These are phyloP conservation scores for Resseliella maxima DNA, from an alignment of 2,888 invertebrate genomes.

Conservation along the genomic window DNA sequence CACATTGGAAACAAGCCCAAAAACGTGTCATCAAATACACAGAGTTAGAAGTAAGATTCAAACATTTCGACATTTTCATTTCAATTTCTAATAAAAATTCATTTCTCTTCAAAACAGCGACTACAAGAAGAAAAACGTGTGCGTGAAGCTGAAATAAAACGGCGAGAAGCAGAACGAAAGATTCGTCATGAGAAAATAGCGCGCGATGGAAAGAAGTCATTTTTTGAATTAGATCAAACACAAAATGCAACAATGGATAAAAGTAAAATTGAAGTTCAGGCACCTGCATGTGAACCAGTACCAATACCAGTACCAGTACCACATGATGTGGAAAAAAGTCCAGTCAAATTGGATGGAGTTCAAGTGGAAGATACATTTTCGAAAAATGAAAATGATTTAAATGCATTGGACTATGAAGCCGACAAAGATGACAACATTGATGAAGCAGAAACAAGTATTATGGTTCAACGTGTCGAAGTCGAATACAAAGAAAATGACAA, in stretches of 20 bases:
- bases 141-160: slow-evolving; percentile 71
- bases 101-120: slow-evolving; percentile 66
- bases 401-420: slow-evolving; percentile 79
- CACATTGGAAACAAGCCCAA: slow-evolving; percentile 93
- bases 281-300: slow-evolving; percentile 66
- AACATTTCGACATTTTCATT: slow-evolving; percentile 3
- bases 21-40: slow-evolving; percentile 84
- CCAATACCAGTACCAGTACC: slow-evolving; percentile 56
- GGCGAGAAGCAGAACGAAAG: slow-evolving; percentile 70
- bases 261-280: slow-evolving; percentile 69
- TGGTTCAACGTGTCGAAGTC: slow-evolving; percentile 27
- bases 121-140: slow-evolving; percentile 75
- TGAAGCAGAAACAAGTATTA: slow-evolving; percentile 57
- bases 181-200: slow-evolving; percentile 70
- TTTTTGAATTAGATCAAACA: slow-evolving; percentile 67
- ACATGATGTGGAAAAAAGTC: slow-evolving; percentile 56
- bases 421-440: slow-evolving; percentile 65
- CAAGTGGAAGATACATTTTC: slow-evolving; percentile 59
- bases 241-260: not conserved
- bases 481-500: slow-evolving; percentile 63
- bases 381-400: slow-evolving; percentile 71
- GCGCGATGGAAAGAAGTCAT: slow-evolving; percentile 66
- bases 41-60: slow-evolving; percentile 76
- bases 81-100: not conserved
- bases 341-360: not conserved